Evolutionary conservation across 2,888 invertebrate genomes (phyloP).

Genomic region (Apodemia mormo): DNA sequence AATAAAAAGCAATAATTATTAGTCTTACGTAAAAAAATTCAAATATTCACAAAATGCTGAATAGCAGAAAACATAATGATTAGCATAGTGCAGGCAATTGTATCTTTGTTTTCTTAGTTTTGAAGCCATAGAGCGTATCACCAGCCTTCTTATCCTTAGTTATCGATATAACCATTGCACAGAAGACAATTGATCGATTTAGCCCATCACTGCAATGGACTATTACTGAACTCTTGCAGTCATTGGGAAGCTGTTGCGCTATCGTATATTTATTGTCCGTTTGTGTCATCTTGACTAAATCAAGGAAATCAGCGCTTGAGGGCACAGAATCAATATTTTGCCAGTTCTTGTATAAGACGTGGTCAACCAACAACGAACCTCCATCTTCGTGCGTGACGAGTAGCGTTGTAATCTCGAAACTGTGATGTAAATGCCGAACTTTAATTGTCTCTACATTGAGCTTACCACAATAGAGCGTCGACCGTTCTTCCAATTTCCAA

Average conservation of each 20-base stretch:
- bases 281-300: background rate
- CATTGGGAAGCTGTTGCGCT: background rate
- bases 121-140: background rate
- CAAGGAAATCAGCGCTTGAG: background rate
- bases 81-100: background rate
- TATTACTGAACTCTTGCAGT: background rate
- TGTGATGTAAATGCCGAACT: background rate
- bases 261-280: background rate
- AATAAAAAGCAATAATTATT: background rate
- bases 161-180: background rate
- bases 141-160: background rate
- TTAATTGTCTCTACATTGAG: too few relatives aligned
- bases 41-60: background rate
- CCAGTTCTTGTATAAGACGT: conserved; percentile 11
- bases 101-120: background rate
- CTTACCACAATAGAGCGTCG: too few relatives aligned
- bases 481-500: too few relatives aligned
- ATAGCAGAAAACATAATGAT: background rate
- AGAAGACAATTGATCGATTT: background rate
- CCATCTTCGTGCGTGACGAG: conserved; percentile 18
- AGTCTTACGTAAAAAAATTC: background rate
- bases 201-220: background rate
- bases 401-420: background rate
- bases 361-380: conserved; percentile 18
- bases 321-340: background rate